Evolutionary conservation across 2,113 vertebrate genomes (phyloP), one percentile per base, ranked within the genome.

Genomic region (Cebidichthys violaceus): DNA sequence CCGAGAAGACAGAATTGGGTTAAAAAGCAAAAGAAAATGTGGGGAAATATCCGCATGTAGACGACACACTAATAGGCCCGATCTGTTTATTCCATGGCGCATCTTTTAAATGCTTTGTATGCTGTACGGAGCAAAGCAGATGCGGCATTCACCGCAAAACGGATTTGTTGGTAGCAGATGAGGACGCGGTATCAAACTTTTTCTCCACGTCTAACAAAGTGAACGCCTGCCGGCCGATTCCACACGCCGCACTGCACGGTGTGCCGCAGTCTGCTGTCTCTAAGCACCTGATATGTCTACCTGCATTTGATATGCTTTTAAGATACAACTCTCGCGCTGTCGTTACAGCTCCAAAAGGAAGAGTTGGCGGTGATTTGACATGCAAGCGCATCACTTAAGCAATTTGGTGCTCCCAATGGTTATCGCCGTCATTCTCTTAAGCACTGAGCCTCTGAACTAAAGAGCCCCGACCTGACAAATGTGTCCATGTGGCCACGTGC

Each of bases 331-430:
- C 73, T 17, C 70, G 74, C 77, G 79, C 75, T 33, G 81, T 65
- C 76, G 93, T 90, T 87, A 90, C 3, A 3, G 78, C 78, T 84
- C 47, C 47, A 74, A 82, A 87, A 85, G 77, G 81, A 77, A 70
- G 72, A 67, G 87, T 86, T 81, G 89, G 83, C 88, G 74, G 64
- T 75, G 79, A 73, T 92, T 77, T 89, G 88, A 93, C 87, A 89
- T 90, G 81, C 86, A 92, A 92, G 90, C 88, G 91, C 86, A 89
- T 90, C 88, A 88, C 78, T 92, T 92, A 86, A 85, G 87, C 83
- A 82, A 87, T 93, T 87, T 88, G 73, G 52, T 70, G 81, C 75
- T 82, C 3, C 82, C 79, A 88, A 91, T 85, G 72, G 88, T 90
- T 90, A 84, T 79, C 70, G 86, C 83, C 76, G 81, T 76, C 86